A percentile compares a stretch with the other conserved stretches of the same genome.
These are phyloP conservation scores for Xylota segnis DNA, from an alignment of 2,888 invertebrate genomes.

Conservation along the genomic window DNA sequence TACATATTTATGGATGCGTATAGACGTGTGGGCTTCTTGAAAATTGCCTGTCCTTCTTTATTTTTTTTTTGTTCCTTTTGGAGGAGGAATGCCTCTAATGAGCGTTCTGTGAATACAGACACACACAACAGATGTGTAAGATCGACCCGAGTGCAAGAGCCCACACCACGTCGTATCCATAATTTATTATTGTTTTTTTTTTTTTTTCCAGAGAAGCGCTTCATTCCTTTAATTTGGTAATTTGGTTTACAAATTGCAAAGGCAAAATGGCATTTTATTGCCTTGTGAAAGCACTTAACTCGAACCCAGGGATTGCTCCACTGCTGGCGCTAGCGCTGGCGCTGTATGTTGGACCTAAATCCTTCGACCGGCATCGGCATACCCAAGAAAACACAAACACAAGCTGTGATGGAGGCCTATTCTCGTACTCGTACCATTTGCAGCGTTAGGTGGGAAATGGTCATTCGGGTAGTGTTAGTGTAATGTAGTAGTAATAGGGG, in stretches of 20 bases:
- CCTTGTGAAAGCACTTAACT: conserved; percentile 76
- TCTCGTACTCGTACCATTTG: conserved; percentile 37
- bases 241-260: conserved; percentile 76
- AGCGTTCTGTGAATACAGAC: conserved; percentile 41
- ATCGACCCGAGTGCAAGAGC: conserved; percentile 49
- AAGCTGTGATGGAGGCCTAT: conserved; percentile 55
- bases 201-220: conserved; percentile 48
- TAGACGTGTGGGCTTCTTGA: conserved; percentile 25
- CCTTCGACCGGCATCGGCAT: conserved; percentile 20
- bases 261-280: conserved; percentile 74
- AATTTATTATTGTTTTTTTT: conserved; percentile 69
- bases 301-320: conserved; percentile 66
- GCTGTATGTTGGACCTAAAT: conserved; percentile 62
- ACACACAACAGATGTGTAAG: conserved; percentile 43
- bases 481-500: conserved; percentile 50
- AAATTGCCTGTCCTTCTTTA: conserved; percentile 9
- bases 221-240: conserved; percentile 74
- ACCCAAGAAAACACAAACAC: conserved; percentile 46
- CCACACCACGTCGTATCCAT: conserved; percentile 59
- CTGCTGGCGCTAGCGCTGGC: conserved; percentile 38
- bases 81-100: conserved; percentile 39
- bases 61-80: conserved; percentile 14
- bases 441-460: conserved; percentile 66
- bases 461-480: conserved; percentile 62
- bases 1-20: conserved; percentile 54